phyloP scores from a whole-genome alignment of 1,140 invertebrate genomes.

The Ctenoplectra terminalis region DNA sequence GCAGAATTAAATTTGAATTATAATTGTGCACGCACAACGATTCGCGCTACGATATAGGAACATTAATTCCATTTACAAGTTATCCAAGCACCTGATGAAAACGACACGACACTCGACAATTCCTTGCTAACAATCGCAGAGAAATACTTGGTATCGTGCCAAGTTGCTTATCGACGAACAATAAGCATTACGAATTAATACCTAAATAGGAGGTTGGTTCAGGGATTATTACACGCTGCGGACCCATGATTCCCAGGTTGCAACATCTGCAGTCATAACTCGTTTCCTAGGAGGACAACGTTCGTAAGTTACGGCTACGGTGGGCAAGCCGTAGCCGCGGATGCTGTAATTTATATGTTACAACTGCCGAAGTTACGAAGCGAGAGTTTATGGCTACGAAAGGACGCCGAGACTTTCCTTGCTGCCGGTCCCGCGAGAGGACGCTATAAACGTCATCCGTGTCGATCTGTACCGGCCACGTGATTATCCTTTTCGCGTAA shows the following conservation, averaged over 20 bases:
- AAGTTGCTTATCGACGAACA: neutral
- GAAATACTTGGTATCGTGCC: neutral
- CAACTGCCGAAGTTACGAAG: slow-evolving; percentile 64
- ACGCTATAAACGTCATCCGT: slow-evolving; percentile 38
- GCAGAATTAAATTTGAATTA: too few species aligned
- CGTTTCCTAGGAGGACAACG: slow-evolving; percentile 54
- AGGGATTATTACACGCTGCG: slow-evolving; percentile 6
- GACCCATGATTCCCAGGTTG: slow-evolving; percentile 31
- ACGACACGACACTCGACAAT: too few species aligned
- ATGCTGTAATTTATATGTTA: slow-evolving; percentile 66
- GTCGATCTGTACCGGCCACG: slow-evolving; percentile 30
- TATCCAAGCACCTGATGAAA: too few species aligned
- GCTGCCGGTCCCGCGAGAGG: neutral
- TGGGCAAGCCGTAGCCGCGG: slow-evolving; percentile 31
- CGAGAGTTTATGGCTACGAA: slow-evolving; percentile 44
- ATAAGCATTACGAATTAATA: slow-evolving; percentile 29
- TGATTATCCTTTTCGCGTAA: slow-evolving; percentile 53
- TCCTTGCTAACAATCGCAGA: neutral
- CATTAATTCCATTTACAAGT: too few species aligned
- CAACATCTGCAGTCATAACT: slow-evolving; percentile 54
- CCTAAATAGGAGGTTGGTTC: neutral
- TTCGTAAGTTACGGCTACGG: slow-evolving; percentile 50
- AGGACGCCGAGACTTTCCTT: neutral
- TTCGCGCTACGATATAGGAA: too few species aligned
- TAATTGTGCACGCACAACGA: too few species aligned